Evolutionary conservation across 2,888 invertebrate genomes (phyloP), one percentile per base, ranked within the genome.

Genomic region (Diaperis boleti): DNA sequence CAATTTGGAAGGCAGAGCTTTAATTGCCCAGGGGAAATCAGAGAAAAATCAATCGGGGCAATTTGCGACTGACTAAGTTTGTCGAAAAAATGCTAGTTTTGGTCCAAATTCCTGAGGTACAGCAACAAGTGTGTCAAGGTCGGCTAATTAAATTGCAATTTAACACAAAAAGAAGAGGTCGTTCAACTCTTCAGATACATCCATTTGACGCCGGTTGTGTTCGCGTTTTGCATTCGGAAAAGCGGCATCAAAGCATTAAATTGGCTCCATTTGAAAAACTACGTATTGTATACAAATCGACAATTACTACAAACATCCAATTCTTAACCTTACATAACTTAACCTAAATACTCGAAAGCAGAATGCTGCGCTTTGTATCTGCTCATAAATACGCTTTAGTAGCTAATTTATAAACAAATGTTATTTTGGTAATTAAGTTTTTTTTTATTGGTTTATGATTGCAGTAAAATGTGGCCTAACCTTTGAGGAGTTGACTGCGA

Each of bases 311-410:
- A 59, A 39, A 63, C 54, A 49, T 52, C 52, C 50, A 55, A 62
- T 56, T 62, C 64, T 59, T 64, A 64, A 64, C 64, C 64, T 64
- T 64, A 59, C 59, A 59, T 64, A 64, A 64, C 64, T 54, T 59
- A 64, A 64, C 64, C 64, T 55, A 64, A 64, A 64, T 63, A 54
- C 42, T 63, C 14, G 11, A 54, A 35, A 62, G 37, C 50, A 45
- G 42, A 56, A 55, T 29, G 50, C 41, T 49, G 17, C 42, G 44
- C 29, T 42, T 45, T 61, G 54, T 54, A 54, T 44, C 56, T 56
- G 11, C 45, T 54, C 60, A 35, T 52, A 54, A 61, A 61, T 29
- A 47, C 49, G 42, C 20, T 59, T 59, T 59, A 59, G 29, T 29
- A 20, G 45, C 17, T 35, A 35, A 54, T 54, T 54, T 45, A 42